These are phyloP conservation scores for Xenopus petersii DNA, from an alignment of 2,797 vertebrate genomes.

Conservation along the genomic window DNA sequence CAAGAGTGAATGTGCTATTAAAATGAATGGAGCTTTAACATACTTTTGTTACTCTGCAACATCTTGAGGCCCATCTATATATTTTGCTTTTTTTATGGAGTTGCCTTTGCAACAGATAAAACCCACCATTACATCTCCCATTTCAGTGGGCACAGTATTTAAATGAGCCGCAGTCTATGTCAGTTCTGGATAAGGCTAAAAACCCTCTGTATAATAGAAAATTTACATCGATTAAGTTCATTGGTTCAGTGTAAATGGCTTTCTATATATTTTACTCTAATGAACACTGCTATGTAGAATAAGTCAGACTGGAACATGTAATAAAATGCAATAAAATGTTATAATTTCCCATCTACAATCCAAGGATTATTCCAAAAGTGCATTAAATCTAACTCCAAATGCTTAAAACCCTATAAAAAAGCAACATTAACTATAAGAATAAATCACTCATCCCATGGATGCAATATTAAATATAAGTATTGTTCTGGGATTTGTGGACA, in stretches of 20 bases:
- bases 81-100: too few relatives aligned
- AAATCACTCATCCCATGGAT: conserved; percentile 26
- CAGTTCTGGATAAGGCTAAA: too few relatives aligned
- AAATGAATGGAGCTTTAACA: too few relatives aligned
- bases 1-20: too few relatives aligned
- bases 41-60: too few relatives aligned
- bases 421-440: conserved; percentile 26
- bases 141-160: too few relatives aligned
- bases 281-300: conserved; percentile 15
- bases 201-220: too few relatives aligned
- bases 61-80: too few relatives aligned
- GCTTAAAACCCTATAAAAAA: conserved; percentile 29
- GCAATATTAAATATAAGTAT: conserved; percentile 27
- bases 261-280: neutral
- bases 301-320: conserved; percentile 17
- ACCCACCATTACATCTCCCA: neutral
- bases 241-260: too few relatives aligned
- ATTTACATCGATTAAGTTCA: too few relatives aligned
- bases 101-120: neutral
- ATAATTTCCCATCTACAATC: conserved; percentile 27
- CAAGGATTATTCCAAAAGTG: conserved; percentile 22
- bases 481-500: conserved; percentile 31
- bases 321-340: conserved; percentile 29
- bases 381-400: conserved; percentile 29
- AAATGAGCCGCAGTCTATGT: too few relatives aligned